A percentile compares a stretch with the other conserved stretches of the same genome.
Evolutionary conservation across 30 jellyfish, hydroid and myxozoan genomes (phyloP).

Genomic region (Hydractinia symbiolongicarpus): DNA sequence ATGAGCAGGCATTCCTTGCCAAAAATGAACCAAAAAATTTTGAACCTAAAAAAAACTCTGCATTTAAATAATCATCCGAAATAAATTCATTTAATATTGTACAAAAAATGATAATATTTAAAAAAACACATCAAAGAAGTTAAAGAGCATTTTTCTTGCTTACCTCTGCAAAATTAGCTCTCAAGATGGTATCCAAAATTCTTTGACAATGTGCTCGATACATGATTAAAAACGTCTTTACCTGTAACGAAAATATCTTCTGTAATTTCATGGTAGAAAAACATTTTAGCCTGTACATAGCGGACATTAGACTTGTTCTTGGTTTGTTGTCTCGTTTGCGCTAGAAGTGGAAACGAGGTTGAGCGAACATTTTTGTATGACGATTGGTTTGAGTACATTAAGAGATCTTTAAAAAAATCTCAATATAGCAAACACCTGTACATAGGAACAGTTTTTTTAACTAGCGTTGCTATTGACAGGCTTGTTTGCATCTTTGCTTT

Average conservation of each 20-base stretch:
- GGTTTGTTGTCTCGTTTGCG: too few relatives aligned
- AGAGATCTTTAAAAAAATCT: too few relatives aligned
- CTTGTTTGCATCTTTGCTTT: neutral
- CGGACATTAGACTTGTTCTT: too few relatives aligned
- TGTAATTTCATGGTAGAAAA: too few relatives aligned
- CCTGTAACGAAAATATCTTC: constrained; percentile 28
- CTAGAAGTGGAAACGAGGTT: too few relatives aligned
- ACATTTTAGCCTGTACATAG: too few relatives aligned
- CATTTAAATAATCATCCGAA: neutral
- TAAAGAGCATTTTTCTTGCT: neutral
- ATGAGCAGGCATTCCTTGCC: constrained; percentile 99
- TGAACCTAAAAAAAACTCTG: constrained; percentile 58
- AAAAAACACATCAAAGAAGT: neutral
- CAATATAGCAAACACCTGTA: too few relatives aligned
- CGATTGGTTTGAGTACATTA: too few relatives aligned
- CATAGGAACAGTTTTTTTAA: neutral
- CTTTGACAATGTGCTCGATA: constrained; percentile 98
- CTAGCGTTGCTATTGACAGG: neutral
- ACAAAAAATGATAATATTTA: neutral
- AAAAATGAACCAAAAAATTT: constrained; percentile 82
- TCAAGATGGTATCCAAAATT: constrained; percentile 82
- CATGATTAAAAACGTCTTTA: constrained; percentile 90
- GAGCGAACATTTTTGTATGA: too few relatives aligned
- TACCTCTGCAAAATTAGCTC: constrained; percentile 98
- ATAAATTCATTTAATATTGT: neutral